Evolutionary conservation across 2,797 vertebrate species (phyloP), one percentile per base, ranked within the genome.

Genomic region (Arctocebus calabarensis): DNA sequence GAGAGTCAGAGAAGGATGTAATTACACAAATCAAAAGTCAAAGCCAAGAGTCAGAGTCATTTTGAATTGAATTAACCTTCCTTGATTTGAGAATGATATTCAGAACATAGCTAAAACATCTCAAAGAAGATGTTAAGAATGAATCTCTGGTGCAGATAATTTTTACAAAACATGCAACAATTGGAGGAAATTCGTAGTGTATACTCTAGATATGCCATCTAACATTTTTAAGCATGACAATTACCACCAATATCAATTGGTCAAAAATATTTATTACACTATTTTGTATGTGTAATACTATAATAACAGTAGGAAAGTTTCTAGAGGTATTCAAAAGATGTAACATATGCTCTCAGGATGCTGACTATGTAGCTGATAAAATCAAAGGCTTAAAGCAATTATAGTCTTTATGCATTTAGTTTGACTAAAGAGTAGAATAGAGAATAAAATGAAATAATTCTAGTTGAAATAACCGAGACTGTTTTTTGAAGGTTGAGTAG

Each of bases 401-500:
- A 6, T 23, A 88, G 37, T 43, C 11, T 40, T 19, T 55, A 82
- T 74, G 32, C 57, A 6, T 90, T 74, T 84, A 37, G 16, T 45
- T 88, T 91, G 61, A 84, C 22, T 70, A 40, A 71, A 84, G 7
- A 68, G 45, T 79, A 17, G 8, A 62, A 19, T 40, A 93, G 52
- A 88, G 73, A 68, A 29, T 23, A 68, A 79, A 4, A 70, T 52
- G 32, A 75, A 85, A 81, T 85, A 1, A 48, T 61, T 91, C 14
- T 91, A n/a, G 37, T 52, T 52, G 29, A 19, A 68, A 62, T 91
- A 85, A 84, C 27, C 82, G 57, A 16, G 40, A 13, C 29, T 88
- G 48, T 75, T 40, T 91, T 93, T 84, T 81, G 20, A 91, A 91
- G 59, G 12, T 62, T 88, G 64, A 40, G 20, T 83, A 79, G 16